Base-by-base conservation (phyloP, 2,888 invertebrate species). In the Amiota communis region DNA sequence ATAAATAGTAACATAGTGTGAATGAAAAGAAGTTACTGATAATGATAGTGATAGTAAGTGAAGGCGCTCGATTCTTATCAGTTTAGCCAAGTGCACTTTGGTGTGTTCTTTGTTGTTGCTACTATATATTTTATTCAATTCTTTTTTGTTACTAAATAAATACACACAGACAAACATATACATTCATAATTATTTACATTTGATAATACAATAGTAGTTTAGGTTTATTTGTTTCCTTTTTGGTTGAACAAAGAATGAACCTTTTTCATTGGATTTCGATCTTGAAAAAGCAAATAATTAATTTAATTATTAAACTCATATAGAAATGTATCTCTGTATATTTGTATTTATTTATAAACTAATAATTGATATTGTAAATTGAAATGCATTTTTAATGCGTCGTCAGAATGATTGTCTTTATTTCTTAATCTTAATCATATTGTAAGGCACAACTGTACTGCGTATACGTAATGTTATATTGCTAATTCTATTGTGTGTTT, bases 61-160 rank as follows among this genome's bases (percentile, higher is more conserved):
- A 36, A 36, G 36, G 36, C 74, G 61, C 64, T 70, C 70, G 72
- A 79, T 53, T 20, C 78, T 81, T 81, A 82, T 82, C 81, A 81
- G 72, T 48, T 23, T 46, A 20, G 23, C 53, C 51, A 59, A 59
- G 17, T 68, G 56, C 17, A 17, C 57, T 64, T 49, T 20, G 23
- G 59, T 59, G 17, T 59, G 53, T 15, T 53, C 15, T 36, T 36
- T 36, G 36, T 36, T 2, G 3, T 48, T 9, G 17, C 9, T 13
- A 23, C 20, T 15, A 10, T 15, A 10, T 15, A 23, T 23, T 23
- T 23, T 23, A 23, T 2, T 23, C 1, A 2, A 23, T 23, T 23
- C 3, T 23, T 23, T 23, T 23, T 23, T 49, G 15, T 67, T 67
- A 20, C 48, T 49, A 49, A 67, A 20, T 49, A 46, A 23, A 53